Conservation (phyloP, 1,140 invertebrate genomes). For the Ectropis grisescens region DNA sequence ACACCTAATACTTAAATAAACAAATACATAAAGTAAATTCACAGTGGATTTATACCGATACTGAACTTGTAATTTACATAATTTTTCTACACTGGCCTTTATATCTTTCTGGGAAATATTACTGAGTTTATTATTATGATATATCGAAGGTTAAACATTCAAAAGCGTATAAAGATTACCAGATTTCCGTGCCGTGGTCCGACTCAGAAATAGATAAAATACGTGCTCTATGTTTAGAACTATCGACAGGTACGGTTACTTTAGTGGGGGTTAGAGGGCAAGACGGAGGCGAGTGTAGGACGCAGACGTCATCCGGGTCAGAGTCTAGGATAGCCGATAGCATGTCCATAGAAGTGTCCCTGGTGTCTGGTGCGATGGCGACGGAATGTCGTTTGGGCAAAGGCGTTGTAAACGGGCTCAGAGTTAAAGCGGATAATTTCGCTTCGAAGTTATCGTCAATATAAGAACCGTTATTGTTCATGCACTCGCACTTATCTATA, state of each 20-base stretch:
- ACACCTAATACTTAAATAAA: too few relatives aligned
- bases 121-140: too few relatives aligned
- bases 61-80: too few relatives aligned
- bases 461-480: constrained; percentile 36
- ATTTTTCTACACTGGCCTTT: too few relatives aligned
- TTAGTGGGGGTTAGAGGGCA: constrained; percentile 63
- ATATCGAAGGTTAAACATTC: too few relatives aligned
- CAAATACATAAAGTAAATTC: too few relatives aligned
- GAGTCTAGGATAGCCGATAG: constrained; percentile 60
- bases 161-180: too few relatives aligned
- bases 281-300: constrained; percentile 43
- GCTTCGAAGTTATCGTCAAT: constrained; percentile 57
- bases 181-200: constrained; percentile 80
- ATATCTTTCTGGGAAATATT: too few relatives aligned
- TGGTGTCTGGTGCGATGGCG: constrained; percentile 36
- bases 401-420: constrained; percentile 61
- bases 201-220: constrained; percentile 72
- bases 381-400: constrained; percentile 47
- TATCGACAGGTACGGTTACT: constrained; percentile 70
- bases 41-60: too few relatives aligned
- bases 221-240: constrained; percentile 65
- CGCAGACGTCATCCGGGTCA: constrained; percentile 54
- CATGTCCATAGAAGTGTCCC: constrained; percentile 49
- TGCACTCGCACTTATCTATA: constrained; percentile 34
- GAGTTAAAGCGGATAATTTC: constrained; percentile 46